These are phyloP conservation scores for Agelas oroides DNA, from an alignment of 37 sponge, comb jelly and placozoan genomes.

Conservation along the genomic window DNA sequence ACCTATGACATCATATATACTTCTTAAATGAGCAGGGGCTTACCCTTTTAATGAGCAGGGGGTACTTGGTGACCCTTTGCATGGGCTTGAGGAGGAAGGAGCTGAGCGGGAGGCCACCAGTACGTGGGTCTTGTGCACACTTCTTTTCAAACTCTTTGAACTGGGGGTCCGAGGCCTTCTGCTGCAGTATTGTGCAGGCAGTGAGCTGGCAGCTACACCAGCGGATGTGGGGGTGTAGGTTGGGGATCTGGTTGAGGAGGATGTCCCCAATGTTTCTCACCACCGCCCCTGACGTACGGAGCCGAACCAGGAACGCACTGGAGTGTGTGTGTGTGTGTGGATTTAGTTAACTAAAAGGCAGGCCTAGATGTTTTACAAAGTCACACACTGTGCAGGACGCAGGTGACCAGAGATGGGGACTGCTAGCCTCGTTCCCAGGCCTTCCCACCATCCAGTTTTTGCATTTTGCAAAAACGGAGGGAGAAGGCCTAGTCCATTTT, in stretches of 20 bases:
- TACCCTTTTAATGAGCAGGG: slow-evolving; percentile 89
- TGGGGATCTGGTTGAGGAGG: slow-evolving; percentile 70
- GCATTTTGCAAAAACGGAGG: too few relatives aligned
- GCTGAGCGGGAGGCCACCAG: slow-evolving; percentile 89
- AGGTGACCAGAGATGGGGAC: too few relatives aligned
- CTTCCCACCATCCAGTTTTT: too few relatives aligned
- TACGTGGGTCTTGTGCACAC: slow-evolving; percentile 73
- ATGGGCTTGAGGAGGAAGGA: slow-evolving; percentile 98
- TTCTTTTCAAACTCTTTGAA: slow-evolving; percentile 85
- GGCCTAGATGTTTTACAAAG: too few relatives aligned
- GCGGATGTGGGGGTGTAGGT: slow-evolving; percentile 75
- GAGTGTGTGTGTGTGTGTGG: neutral
- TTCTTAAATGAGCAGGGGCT: too few relatives aligned
- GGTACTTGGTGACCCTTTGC: slow-evolving; percentile 99
- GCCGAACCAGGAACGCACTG: slow-evolving; percentile 63
- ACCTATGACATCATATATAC: too few relatives aligned
- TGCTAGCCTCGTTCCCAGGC: too few relatives aligned
- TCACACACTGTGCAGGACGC: too few relatives aligned
- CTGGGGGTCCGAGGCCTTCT: slow-evolving; percentile 64
- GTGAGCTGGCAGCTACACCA: slow-evolving; percentile 92
- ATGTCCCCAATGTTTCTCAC: slow-evolving; percentile 73
- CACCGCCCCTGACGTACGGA: slow-evolving; percentile 59
- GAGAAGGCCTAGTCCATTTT: too few relatives aligned
- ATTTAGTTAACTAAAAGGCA: too few relatives aligned
- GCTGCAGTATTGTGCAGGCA: slow-evolving; percentile 90